Conservation (phyloP, 2,888 invertebrate genomes). For the Andrena camellia region DNA sequence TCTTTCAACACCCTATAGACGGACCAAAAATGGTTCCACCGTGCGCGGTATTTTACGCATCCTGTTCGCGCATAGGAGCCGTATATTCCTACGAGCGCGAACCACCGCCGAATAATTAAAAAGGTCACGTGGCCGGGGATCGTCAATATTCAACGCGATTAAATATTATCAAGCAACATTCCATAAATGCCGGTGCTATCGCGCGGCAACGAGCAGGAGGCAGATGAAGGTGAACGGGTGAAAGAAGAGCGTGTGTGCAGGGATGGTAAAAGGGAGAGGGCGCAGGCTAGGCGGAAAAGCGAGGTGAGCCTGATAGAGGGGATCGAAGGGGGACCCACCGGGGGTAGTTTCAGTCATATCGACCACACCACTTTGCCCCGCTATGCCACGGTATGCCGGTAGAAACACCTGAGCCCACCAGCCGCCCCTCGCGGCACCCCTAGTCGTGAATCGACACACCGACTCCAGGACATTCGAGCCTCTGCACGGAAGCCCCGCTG, state of each 20-base stretch:
- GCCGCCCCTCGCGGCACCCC: slow-evolving; percentile 38
- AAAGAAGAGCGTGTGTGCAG: slow-evolving; percentile 33
- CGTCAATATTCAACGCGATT: slow-evolving; percentile 79
- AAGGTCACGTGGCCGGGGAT: slow-evolving; percentile 33
- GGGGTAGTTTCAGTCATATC: slow-evolving; percentile 78
- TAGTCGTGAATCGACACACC: slow-evolving; percentile 15
- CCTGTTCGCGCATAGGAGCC: not conserved
- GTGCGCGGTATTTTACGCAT: not conserved
- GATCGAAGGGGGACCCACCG: slow-evolving; percentile 65
- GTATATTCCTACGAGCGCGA: not conserved
- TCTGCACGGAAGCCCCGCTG: not conserved
- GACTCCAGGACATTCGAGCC: slow-evolving; percentile 33
- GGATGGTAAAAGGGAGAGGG: slow-evolving; percentile 41
- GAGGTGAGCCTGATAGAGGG: slow-evolving; percentile 60
- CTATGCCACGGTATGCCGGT: slow-evolving; percentile 69
- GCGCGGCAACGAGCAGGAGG: slow-evolving; percentile 48
- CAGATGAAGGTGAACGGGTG: slow-evolving; percentile 37
- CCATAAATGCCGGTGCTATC: slow-evolving; percentile 73
- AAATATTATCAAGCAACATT: slow-evolving; percentile 81
- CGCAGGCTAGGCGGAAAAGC: slow-evolving; percentile 57
- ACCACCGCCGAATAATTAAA: slow-evolving; percentile 42
- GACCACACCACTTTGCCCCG: slow-evolving; percentile 80
- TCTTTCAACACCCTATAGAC: not conserved
- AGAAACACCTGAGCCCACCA: slow-evolving; percentile 77
- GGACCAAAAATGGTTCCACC: not conserved